Evolutionary conservation across 1,140 invertebrate genomes (phyloP).

Genomic region (Littorina saxatilis): DNA sequence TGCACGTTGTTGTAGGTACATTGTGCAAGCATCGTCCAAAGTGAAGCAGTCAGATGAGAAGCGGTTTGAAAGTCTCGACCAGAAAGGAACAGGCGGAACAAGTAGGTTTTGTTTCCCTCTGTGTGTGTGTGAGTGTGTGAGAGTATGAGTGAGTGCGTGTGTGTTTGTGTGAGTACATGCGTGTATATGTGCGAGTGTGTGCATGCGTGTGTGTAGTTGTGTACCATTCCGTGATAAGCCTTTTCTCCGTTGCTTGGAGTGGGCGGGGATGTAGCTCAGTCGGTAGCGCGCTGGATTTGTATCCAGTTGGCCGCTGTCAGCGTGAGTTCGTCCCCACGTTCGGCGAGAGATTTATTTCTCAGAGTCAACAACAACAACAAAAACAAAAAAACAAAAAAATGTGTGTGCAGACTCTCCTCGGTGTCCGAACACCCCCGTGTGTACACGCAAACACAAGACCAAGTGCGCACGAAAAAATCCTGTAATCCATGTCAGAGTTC

Average conservation of each 20-base stretch:
- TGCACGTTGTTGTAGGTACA: slow-evolving; percentile 59
- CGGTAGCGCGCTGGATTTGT: too few species aligned
- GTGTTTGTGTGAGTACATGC: neutral
- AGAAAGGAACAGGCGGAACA: slow-evolving; percentile 67
- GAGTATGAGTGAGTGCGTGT: neutral
- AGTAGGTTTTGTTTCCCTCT: slow-evolving; percentile 52
- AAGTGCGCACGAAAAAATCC: too few species aligned
- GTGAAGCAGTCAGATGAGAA: slow-evolving; percentile 54
- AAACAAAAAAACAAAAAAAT: too few species aligned
- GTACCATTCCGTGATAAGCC: neutral
- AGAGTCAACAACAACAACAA: too few species aligned
- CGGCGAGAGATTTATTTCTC: too few species aligned
- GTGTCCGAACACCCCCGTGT: too few species aligned
- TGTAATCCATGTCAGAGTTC: too few species aligned
- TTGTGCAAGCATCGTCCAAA: slow-evolving; percentile 45
- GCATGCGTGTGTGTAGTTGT: slow-evolving; percentile 6
- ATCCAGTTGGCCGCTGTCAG: too few species aligned
- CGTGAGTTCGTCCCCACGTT: too few species aligned
- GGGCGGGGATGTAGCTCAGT: too few species aligned
- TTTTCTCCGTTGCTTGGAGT: neutral
- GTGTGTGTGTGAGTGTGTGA: neutral
- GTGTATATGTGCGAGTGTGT: slow-evolving; percentile 4
- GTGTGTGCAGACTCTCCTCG: too few species aligned
- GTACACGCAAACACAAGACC: too few species aligned
- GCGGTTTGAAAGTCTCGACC: slow-evolving; percentile 60